These are phyloP conservation scores for Strix aluco DNA, from an alignment of 2,113 vertebrate genomes.

Conservation along the genomic window DNA sequence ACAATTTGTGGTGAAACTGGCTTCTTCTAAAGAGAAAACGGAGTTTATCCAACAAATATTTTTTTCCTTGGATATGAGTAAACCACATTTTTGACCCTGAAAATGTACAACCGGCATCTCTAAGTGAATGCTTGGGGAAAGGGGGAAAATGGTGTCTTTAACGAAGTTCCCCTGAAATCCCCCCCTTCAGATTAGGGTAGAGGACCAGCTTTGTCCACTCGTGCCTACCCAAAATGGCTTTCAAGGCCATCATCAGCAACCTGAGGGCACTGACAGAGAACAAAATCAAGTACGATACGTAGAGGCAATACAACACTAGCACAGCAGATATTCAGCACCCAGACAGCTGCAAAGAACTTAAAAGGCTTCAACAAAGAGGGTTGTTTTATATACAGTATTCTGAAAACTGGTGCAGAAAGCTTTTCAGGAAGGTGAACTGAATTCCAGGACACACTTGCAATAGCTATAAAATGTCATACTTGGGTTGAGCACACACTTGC, in stretches of 20 bases:
- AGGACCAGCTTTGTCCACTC: background rate
- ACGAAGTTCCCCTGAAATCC: background rate
- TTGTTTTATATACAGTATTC: background rate
- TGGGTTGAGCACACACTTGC: background rate
- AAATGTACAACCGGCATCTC: background rate
- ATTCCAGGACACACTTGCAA: background rate
- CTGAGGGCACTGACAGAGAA: background rate
- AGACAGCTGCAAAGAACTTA: background rate
- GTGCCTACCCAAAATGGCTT: background rate
- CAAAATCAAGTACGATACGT: background rate
- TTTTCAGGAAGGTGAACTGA: background rate
- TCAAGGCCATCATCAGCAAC: background rate
- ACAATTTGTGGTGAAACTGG: background rate
- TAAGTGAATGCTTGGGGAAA: background rate
- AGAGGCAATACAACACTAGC: background rate
- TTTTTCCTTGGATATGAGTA: background rate
- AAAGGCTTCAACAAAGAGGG: background rate
- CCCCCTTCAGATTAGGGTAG: background rate
- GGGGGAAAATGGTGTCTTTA: background rate
- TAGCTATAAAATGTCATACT: background rate
- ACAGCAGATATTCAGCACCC: background rate
- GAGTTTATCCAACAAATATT: background rate
- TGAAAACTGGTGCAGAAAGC: background rate
- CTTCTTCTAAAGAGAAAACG: background rate
- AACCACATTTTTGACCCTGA: background rate